Evolutionary conservation across 2,113 vertebrate genomes (phyloP).

Genomic region (Passer montanus): DNA sequence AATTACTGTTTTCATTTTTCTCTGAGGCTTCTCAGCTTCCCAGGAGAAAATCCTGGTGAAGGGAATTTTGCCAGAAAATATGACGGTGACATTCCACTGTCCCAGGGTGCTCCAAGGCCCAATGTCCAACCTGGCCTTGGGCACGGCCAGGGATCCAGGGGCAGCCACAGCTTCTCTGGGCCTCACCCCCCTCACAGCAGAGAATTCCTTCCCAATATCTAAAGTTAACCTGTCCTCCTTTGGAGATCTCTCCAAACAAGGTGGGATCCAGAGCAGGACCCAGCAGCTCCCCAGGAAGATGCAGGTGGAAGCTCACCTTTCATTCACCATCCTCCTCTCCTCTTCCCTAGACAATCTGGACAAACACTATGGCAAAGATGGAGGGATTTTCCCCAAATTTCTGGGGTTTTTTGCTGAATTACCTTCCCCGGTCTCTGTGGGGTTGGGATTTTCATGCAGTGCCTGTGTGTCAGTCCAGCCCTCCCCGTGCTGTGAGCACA

Average conservation of each 20-base stretch:
- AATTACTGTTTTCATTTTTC: too few relatives aligned
- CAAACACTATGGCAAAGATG: background rate
- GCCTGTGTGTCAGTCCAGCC: background rate
- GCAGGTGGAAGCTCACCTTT: background rate
- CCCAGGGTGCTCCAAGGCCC: background rate
- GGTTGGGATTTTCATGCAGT: background rate
- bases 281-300: background rate
- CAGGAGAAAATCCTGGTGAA: too few relatives aligned
- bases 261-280: background rate
- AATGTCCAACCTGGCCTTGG: background rate
- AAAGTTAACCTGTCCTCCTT: background rate
- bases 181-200: background rate
- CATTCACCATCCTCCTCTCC: background rate
- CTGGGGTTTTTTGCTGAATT: background rate
- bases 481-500: background rate
- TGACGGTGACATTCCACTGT: background rate
- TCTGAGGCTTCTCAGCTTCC: too few relatives aligned
- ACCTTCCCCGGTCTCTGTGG: rapidly evolving
- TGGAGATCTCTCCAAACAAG: background rate
- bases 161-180: background rate
- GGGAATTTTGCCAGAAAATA: too few relatives aligned
- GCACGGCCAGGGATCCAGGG: background rate
- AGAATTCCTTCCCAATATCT: background rate
- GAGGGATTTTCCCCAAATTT: background rate
- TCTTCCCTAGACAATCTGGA: background rate